These are phyloP conservation scores for Hylia prasina DNA, from an alignment of 2,113 vertebrate species.

Conservation along the genomic window DNA sequence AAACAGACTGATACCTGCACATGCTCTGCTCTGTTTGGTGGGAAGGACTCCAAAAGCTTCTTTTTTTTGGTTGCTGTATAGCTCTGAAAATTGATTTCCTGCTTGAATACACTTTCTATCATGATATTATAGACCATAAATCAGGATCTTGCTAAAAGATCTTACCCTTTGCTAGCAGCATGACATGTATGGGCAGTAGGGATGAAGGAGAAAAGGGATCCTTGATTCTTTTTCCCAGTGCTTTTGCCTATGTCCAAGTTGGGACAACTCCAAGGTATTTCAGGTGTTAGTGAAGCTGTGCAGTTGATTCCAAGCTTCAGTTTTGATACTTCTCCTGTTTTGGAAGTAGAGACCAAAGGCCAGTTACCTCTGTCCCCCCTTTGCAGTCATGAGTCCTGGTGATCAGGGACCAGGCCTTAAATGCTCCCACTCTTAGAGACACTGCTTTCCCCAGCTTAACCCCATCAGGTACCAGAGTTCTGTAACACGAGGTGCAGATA, in stretches of 20 bases:
- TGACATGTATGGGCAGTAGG: accelerated
- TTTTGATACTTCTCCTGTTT: neutral
- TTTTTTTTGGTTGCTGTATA: neutral
- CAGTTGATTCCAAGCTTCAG: neutral
- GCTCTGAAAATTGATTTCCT: neutral
- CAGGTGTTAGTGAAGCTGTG: neutral
- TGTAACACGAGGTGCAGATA: accelerated
- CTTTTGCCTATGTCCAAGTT: neutral
- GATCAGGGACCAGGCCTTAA: neutral
- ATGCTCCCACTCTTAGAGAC: neutral
- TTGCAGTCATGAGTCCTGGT: accelerated
- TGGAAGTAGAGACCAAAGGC: neutral
- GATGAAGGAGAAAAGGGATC: neutral
- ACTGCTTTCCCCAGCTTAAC: neutral
- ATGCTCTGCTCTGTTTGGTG: neutral
- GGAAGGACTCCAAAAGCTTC: neutral
- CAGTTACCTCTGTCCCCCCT: neutral
- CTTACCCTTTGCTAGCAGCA: neutral
- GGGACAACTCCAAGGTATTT: neutral
- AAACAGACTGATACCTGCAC: neutral
- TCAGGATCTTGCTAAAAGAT: neutral
- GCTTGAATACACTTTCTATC: neutral
- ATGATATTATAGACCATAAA: neutral
- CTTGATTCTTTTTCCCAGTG: neutral
- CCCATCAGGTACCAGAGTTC: neutral